phyloP scores from a whole-genome alignment of 2,797 vertebrate species.

The Passerculus sandwichensis region DNA sequence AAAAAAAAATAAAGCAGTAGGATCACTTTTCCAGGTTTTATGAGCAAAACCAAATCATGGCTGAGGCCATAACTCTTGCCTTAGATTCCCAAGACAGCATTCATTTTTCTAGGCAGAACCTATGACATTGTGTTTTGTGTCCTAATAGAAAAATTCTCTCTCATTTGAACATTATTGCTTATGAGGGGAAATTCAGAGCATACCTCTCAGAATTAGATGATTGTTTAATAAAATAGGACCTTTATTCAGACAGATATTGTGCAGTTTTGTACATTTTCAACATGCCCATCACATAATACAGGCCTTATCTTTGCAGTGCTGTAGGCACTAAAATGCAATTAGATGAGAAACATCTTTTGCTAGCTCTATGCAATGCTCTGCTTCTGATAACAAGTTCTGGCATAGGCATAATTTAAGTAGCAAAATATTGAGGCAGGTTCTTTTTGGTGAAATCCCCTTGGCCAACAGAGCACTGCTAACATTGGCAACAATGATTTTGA shows the following conservation, averaged over 20 bases:
- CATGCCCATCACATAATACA: not conserved
- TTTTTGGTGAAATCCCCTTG: not conserved
- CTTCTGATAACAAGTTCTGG: not conserved
- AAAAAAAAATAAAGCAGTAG: not conserved
- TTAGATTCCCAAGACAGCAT: not conserved
- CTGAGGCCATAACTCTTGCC: not conserved
- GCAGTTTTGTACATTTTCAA: not conserved
- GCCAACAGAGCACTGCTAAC: not conserved
- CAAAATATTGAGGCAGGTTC: not conserved
- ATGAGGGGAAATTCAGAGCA: not conserved
- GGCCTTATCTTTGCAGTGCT: not conserved
- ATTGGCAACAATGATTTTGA: rapidly evolving
- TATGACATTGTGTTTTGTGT: not conserved
- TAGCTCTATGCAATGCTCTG: not conserved
- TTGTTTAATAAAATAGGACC: not conserved
- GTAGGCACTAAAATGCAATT: not conserved
- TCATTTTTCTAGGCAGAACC: not conserved
- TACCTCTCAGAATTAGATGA: not conserved
- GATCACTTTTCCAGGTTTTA: not conserved
- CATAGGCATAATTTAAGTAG: not conserved
- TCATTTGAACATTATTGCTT: not conserved
- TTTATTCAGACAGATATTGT: not conserved
- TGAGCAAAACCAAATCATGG: not conserved
- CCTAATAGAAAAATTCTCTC: not conserved
- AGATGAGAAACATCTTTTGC: not conserved